Conservation (phyloP, 2,797 vertebrate species). For the Catamblyrhynchus diadema region DNA sequence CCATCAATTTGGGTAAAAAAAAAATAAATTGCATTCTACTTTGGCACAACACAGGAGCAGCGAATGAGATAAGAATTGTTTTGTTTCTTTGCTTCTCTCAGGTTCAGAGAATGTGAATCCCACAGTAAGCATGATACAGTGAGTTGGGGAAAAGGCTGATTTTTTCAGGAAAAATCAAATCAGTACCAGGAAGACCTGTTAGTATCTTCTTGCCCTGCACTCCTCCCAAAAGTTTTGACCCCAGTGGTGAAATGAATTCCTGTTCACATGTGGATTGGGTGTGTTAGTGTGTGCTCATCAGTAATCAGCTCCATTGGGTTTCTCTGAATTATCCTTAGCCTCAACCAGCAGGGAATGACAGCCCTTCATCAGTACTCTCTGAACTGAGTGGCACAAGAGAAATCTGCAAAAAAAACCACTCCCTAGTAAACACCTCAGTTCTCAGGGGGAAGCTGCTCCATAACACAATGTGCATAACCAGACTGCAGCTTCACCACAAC, state of each 20-base stretch:
- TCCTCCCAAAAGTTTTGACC: not conserved
- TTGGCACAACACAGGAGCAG: not conserved
- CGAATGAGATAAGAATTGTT: not conserved
- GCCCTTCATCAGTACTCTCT: not conserved
- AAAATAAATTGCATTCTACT: not conserved
- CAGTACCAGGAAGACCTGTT: not conserved
- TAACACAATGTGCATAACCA: not conserved
- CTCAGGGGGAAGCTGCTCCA: not conserved
- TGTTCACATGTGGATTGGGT: not conserved
- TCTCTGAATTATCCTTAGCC: not conserved
- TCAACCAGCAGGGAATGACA: not conserved
- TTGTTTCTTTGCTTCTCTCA: not conserved
- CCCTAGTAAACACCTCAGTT: not conserved
- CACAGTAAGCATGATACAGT: fast-evolving
- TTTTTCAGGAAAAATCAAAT: not conserved
- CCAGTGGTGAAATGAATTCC: not conserved
- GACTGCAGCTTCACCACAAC: not conserved
- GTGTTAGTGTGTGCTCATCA: not conserved
- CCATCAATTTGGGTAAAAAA: not conserved
- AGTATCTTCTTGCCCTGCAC: not conserved
- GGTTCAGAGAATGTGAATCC: not conserved
- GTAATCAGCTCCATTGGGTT: not conserved
- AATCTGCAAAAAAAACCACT: not conserved
- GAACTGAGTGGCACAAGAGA: not conserved
- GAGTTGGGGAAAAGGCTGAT: fast-evolving